A percentile compares a stretch with the other conserved stretches of the same genome.
These are phyloP conservation scores for Catharus ustulatus DNA, from an alignment of 2,797 vertebrate species.

Conservation along the genomic window DNA sequence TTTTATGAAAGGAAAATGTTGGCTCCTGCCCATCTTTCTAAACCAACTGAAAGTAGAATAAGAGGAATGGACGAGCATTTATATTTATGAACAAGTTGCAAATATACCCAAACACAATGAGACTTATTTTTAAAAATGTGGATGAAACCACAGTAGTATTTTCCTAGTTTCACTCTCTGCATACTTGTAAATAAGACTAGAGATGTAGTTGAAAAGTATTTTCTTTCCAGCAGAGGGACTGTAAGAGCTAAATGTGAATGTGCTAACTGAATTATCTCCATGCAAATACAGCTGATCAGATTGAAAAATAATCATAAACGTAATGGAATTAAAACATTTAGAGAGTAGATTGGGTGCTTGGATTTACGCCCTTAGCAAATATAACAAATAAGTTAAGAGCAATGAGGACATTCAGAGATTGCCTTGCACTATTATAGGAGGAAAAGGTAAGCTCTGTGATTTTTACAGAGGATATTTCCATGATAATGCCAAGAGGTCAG, in stretches of 20 bases:
- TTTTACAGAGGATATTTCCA: neutral
- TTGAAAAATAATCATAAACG: constrained; percentile 10
- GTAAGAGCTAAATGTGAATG: neutral
- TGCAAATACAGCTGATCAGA: neutral
- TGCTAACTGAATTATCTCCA: constrained; percentile 15
- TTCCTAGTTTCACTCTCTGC: neutral
- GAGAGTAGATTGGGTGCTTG: neutral
- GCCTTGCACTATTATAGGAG: neutral
- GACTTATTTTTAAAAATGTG: neutral
- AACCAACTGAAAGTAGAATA: neutral
- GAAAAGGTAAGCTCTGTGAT: neutral
- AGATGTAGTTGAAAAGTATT: neutral
- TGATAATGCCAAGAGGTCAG: neutral
- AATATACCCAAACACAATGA: neutral
- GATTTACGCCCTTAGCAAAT: neutral
- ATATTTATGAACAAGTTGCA: neutral
- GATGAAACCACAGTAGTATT: neutral
- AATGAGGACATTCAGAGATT: neutral
- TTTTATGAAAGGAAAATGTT: neutral
- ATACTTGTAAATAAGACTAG: neutral
- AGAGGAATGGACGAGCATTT: neutral
- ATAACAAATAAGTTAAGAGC: neutral
- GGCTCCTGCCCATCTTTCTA: neutral
- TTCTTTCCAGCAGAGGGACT: constrained; percentile 1
- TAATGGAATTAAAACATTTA: constrained; percentile 4